Conservation (phyloP, 2,113 vertebrate genomes). For the Pyxicephalus adspersus region DNA sequence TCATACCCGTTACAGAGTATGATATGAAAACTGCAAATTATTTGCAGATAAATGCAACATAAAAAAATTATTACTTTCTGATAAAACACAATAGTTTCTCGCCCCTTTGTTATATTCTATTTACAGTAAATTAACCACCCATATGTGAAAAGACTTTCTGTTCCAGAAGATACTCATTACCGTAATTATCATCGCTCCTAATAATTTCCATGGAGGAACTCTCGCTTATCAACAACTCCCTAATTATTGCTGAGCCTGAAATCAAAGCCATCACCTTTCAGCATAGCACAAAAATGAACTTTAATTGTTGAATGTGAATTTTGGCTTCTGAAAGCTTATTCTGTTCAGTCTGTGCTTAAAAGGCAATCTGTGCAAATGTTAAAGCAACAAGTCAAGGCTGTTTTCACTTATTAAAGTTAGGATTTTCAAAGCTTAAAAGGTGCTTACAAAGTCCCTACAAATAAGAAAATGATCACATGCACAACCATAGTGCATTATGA, state of each 20-base stretch:
- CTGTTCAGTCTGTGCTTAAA: not conserved
- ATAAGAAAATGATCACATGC: no score
- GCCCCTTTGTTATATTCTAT: slow-evolving; percentile 4
- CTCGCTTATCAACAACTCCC: not conserved
- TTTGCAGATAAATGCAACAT: no score
- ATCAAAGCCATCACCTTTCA: not conserved
- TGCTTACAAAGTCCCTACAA: no score
- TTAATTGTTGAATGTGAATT: not conserved
- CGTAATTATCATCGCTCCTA: slow-evolving; percentile 34
- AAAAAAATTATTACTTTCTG: no score
- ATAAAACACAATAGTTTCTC: no score
- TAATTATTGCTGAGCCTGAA: slow-evolving; percentile 13
- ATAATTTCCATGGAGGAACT: not conserved
- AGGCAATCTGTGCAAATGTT: not conserved
- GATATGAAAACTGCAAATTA: no score
- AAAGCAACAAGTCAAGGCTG: not conserved
- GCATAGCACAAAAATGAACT: no score
- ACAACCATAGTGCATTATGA: no score
- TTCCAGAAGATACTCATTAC: slow-evolving; percentile 18
- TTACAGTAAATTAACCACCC: slow-evolving; percentile 38
- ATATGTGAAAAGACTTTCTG: not conserved
- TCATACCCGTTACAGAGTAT: no score
- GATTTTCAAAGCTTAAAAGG: no score
- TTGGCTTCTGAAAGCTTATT: not conserved
- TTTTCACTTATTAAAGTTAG: no score